Base-by-base conservation (phyloP, 2,888 invertebrate species). In the Drosophila tripunctata region DNA sequence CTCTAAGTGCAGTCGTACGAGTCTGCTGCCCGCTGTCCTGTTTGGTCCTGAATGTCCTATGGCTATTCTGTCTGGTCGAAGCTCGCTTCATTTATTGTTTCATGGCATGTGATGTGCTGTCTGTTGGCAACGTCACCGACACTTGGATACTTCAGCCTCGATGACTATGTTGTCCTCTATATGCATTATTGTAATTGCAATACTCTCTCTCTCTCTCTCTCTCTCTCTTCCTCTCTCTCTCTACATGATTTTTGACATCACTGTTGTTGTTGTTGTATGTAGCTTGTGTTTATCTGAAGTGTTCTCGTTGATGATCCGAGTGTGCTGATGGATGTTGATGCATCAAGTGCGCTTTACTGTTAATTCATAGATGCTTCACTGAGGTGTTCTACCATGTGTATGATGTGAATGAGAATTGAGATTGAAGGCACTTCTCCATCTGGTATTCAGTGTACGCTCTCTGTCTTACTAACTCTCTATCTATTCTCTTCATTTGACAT, bases 111-210 rank as follows among this genome's bases (percentile, higher is more conserved):
- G 69, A 65, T 54, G 44, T 45, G 38, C 31, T 36, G 61, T 15
- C 44, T 36, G 50, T 24, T 48, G 47, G 50, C 45, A 48, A 44
- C 61, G 67, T 55, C 70, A 67, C 45, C 60, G 54, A 66, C 70
- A 72, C 73, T 70, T 68, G 63, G 52, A 22, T 30, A 61, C 73
- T 38, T 71, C 62, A 62, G 47, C 51, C 30, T 54, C 33, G 56
- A 67, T 56, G 65, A 54, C 72, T 40, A 24, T 58, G 55, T 54
- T 72, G 61, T 61, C 17, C 41, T 41, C 57, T 24, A 33, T 50
- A 55, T 69, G 69, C 71, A 76, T 76, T 76, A 78, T 76, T 76
- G 76, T 76, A 76, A 76, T 76, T 76, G 75, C 79, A 67, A 57
- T 67, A 54, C 44, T 50, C 43, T 45, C 22, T 19, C 27, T 10